Conservation (phyloP, 2,113 vertebrate species). For the Pao palembangensis region DNA sequence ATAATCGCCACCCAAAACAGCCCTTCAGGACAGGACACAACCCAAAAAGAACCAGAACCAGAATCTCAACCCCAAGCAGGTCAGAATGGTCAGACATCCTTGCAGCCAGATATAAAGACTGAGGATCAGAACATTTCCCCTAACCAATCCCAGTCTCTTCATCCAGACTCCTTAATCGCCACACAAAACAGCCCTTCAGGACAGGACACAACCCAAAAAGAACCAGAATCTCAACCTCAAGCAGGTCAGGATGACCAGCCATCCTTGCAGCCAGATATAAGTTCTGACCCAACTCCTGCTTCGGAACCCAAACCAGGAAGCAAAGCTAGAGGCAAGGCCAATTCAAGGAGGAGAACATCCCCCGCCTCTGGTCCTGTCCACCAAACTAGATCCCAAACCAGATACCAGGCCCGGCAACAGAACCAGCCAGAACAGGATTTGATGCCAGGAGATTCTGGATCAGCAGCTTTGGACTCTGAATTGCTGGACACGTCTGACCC, state of each 20-base stretch:
- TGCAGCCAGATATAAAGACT: neutral
- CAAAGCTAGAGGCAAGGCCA: constrained; percentile 37
- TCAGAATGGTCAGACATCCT: neutral
- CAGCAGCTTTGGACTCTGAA: constrained; percentile 7
- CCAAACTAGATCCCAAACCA: constrained; percentile 60
- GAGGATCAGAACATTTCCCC: no score
- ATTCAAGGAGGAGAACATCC: constrained; percentile 21
- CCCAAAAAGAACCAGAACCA: neutral
- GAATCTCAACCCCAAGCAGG: neutral
- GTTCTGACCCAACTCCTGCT: constrained; percentile 1
- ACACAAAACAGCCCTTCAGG: neutral
- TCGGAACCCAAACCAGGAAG: constrained; percentile 28
- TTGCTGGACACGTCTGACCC: neutral
- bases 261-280: neutral
- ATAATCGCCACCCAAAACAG: neutral
- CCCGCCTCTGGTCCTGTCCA: constrained; percentile 19
- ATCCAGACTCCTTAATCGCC: no score
- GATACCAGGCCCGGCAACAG: constrained; percentile 50
- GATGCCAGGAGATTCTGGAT: constrained; percentile 10
- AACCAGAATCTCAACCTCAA: neutral
- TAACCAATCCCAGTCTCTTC: no score
- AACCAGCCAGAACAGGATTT: constrained; percentile 18
- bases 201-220: neutral
- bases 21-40: neutral
- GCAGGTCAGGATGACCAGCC: neutral